Base-by-base conservation (phyloP, 2,888 invertebrate species). In the Neoaliturus tenellus region DNA sequence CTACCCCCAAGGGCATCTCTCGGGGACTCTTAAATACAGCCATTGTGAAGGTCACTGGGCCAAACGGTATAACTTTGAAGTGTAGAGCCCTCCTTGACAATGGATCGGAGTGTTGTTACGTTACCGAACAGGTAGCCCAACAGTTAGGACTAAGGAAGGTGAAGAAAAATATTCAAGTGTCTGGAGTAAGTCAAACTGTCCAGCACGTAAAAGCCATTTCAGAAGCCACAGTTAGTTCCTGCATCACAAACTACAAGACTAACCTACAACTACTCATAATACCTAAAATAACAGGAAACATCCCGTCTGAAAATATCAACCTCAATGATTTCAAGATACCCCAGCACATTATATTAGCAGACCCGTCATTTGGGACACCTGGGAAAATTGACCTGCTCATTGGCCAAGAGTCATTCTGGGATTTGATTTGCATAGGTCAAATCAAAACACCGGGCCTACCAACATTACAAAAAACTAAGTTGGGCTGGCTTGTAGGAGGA, bases 401-500 rank as follows among this genome's bases (percentile, higher is more conserved):
- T 5, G 80, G 80, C 0, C 55, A 51, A 33, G 80, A 80, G 41
- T n/a, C n/a, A n/a, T 80, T 80, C 20, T 51, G 12, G n/a, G 58
- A 80, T 1, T 17, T 80, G 1, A 2, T 80, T 4, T 80, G 80
- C 17, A 58, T 58, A 8, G 80, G 80, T 10, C 51, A 80, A 55
- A 4, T 55, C 10, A 80, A 55, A 39, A 20, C 55, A 31, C 33
- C 25, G 1, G 80, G 80, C 1, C 4, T 58, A 1, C 58, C 80
- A n/a, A 58, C 39, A 17, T 10, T 80, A 1, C 80, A 80, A 20
- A 80, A 51, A 55, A 80, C 51, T 0, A 35, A 48, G 28, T n/a
- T 78, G n/a, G 80, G 80, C 3, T 80, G 80, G 80, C 20, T 80
- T 10, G 35, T 80, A 31, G 80, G 55, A 10, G 80, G 58, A 8